Evolutionary conservation across 2,797 vertebrate species (phyloP).

Genomic region (Smutsia gigantea): DNA sequence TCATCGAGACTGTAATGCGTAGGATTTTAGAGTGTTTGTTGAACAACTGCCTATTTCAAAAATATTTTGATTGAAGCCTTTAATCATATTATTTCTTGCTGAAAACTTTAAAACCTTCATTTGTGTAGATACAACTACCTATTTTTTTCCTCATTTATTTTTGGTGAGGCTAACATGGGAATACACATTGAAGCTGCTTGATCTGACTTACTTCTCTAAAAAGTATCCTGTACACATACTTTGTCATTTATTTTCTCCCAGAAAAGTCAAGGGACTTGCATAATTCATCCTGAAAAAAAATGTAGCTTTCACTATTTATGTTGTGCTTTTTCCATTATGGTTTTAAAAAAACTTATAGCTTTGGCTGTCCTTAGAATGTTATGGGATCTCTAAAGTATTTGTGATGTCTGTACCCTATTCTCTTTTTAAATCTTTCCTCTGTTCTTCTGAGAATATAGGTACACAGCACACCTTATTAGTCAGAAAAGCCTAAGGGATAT

Average conservation of each 20-base stretch:
- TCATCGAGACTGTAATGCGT: not conserved
- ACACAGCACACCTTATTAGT: constrained; percentile 30
- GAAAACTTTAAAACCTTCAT: not conserved
- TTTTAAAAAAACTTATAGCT: not conserved
- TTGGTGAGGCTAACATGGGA: not conserved
- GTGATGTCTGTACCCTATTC: not conserved
- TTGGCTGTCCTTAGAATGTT: constrained; percentile 21
- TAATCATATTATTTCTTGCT: not conserved
- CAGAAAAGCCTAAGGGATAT: constrained; percentile 28
- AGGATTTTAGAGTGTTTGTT: not conserved
- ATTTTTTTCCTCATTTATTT: not conserved
- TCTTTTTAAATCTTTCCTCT: not conserved
- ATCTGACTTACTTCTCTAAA: not conserved
- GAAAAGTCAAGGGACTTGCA: not conserved
- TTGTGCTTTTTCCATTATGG: constrained; percentile 33
- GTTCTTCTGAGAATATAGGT: not conserved
- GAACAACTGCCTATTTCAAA: not conserved
- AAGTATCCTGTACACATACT: not conserved
- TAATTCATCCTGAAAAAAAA: constrained; percentile 35
- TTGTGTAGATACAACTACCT: not conserved
- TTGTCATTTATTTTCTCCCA: not conserved
- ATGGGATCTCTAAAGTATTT: constrained; percentile 41
- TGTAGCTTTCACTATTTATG: not conserved
- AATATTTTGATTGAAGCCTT: not conserved
- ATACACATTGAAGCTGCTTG: not conserved